Percentiles rank a stretch among this genome's conserved stretches.
phyloP scores from a whole-genome alignment of 2,797 vertebrate species.

The Pterois miles region DNA sequence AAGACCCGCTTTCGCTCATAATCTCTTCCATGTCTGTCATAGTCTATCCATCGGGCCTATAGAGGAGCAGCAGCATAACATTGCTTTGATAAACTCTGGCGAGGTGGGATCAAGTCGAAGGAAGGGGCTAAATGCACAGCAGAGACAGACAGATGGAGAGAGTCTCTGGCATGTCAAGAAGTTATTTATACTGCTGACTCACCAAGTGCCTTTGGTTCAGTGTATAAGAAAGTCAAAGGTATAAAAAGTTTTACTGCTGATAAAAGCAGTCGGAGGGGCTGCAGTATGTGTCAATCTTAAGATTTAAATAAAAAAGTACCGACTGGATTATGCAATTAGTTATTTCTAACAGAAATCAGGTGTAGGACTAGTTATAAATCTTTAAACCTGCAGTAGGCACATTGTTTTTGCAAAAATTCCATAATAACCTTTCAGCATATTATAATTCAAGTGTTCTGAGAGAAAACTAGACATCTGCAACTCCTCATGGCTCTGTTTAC shows the following conservation, averaged over 20 bases:
- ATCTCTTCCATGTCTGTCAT: constrained; percentile 42
- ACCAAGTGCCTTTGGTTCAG: constrained; percentile 27
- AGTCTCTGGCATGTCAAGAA: constrained; percentile 23
- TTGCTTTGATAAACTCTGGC: constrained; percentile 39
- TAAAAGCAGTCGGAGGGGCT: constrained; percentile 2
- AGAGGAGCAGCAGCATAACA: neutral
- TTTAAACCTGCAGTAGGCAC: too few relatives aligned
- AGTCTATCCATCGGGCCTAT: constrained; percentile 8
- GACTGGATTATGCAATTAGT: neutral
- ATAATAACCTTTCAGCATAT: too few relatives aligned
- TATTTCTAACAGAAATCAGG: neutral
- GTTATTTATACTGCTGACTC: constrained; percentile 49
- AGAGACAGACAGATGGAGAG: constrained; percentile 34
- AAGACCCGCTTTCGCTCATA: constrained; percentile 41
- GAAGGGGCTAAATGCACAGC: constrained; percentile 26
- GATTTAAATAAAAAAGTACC: neutral
- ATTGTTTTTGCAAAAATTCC: too few relatives aligned
- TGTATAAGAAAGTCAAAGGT: constrained; percentile 27
- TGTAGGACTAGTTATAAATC: neutral
- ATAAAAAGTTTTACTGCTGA: constrained; percentile 32
- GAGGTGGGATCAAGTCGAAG: constrained; percentile 23
- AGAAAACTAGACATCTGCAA: too few relatives aligned
- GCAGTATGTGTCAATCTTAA: neutral
- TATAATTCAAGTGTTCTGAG: too few relatives aligned
- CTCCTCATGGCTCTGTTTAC: too few relatives aligned